Evolutionary conservation across 2,113 vertebrate genomes (phyloP).

Genomic region (Coregonus clupeaformis): DNA sequence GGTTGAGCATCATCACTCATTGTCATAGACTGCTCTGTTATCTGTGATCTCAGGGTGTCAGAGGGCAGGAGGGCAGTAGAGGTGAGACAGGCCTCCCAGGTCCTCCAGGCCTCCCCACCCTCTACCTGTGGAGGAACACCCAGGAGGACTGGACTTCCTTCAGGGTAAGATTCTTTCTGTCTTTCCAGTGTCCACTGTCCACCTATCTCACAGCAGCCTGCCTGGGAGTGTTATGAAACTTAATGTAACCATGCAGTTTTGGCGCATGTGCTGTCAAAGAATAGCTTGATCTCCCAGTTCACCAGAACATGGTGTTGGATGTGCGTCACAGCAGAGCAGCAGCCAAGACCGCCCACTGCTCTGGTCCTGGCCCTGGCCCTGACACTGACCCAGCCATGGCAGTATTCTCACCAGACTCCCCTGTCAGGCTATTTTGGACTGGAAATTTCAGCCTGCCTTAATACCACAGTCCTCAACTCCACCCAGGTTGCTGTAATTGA

Average conservation of each 20-base stretch:
- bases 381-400: constrained; percentile 1
- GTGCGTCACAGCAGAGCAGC: neutral
- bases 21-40: neutral
- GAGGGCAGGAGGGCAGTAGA: constrained; percentile 64
- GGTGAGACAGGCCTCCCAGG: constrained; percentile 73
- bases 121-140: constrained; percentile 80
- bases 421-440: constrained; percentile 36
- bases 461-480: constrained; percentile 38
- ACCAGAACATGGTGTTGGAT: neutral
- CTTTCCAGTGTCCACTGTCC: neutral
- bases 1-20: neutral
- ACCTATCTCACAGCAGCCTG: neutral
- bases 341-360: no score
- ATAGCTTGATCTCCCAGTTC: neutral
- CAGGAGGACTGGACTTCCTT: constrained; percentile 77
- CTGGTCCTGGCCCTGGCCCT: constrained; percentile 21
- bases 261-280: neutral
- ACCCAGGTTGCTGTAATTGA: constrained; percentile 20
- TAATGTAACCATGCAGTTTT: neutral
- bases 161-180: constrained; percentile 59
- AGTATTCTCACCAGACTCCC: constrained; percentile 19
- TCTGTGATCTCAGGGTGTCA: constrained; percentile 54
- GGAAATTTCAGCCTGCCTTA: constrained; percentile 38
- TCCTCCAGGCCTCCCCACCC: constrained; percentile 71
- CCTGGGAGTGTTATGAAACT: neutral